Evolutionary conservation across 2,113 vertebrate species (phyloP), one percentile per base, ranked within the genome.

Genomic region (Vicugna pacos): DNA sequence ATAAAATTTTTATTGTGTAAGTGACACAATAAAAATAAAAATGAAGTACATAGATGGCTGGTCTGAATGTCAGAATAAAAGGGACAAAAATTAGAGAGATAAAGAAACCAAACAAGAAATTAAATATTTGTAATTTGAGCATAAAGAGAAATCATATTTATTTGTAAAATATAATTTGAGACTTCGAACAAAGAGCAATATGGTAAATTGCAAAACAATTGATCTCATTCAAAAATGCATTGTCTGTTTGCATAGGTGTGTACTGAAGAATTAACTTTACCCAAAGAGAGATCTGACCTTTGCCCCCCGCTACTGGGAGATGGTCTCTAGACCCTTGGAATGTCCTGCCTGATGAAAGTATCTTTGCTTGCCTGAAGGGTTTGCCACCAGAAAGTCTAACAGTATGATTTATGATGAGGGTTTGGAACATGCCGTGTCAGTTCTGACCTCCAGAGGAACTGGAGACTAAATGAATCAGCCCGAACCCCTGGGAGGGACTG

Each of bases 101-200:
- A 81, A 62, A 65, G 15, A 88, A 70, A 83, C 11, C 50, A 91
- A 76, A 10, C 4, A 92, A 88, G 32, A 84, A 32, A 56, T n/a
- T 54, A 72, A 64, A 77, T 60, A 64, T 70, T 75, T 94, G 1
- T 65, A 48, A 82, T 80, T 26, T 81, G 67, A 87, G 10, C 67
- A 87, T 35, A 69, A 87, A 65, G 13, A 32, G n/a, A 75, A 86
- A 91, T 50, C 32, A 69, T 14, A 15, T 52, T 93, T 93, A 50
- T 65, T 90, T 85, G 2, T 84, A 89, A 92, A 88, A 88, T 76
- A 67, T 70, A 89, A 91, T 60, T 58, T 42, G 67, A 87, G 58
- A 69, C 15, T 91, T 69, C 60, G 52, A 83, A 84, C 70, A 91
- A 91, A 89, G 56, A 72, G 28, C 42, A 89, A 60, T 54, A n/a